Conservation (phyloP, 2,888 invertebrate species). For the Smittia aterrima region DNA sequence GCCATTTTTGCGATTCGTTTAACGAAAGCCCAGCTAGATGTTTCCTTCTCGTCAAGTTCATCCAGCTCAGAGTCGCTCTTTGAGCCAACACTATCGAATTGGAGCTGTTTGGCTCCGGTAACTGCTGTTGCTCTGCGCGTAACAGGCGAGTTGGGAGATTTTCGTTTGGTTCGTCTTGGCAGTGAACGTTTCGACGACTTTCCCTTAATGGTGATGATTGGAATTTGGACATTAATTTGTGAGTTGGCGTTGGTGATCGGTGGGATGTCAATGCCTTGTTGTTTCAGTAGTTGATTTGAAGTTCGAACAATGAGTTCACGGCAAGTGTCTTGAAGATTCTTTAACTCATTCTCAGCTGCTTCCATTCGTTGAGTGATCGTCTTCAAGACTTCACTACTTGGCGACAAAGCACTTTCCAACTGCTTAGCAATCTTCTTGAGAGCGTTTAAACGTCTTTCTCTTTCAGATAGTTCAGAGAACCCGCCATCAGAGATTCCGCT, state of each 20-base stretch:
- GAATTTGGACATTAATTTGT: conserved; percentile 41
- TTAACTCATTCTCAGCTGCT: conserved; percentile 66
- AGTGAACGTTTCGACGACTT: conserved; percentile 31
- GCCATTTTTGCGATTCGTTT: conserved; percentile 69
- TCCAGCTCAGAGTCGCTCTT: conserved; percentile 45
- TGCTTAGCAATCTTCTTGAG: conserved; percentile 66
- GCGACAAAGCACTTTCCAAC: conserved; percentile 63
- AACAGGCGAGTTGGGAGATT: conserved; percentile 11
- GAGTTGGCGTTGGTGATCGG: conserved; percentile 14
- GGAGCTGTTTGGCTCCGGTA: neutral
- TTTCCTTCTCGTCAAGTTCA: conserved; percentile 44
- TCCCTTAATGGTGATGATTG: conserved; percentile 38
- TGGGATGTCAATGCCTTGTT: conserved; percentile 45
- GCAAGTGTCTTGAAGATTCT: conserved; percentile 65
- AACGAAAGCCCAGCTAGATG: conserved; percentile 54
- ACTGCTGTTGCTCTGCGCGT: neutral
- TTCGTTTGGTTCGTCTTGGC: conserved; percentile 30
- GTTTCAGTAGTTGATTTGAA: conserved; percentile 50
- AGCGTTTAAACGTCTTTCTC: conserved; percentile 65
- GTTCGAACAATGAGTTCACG: conserved; percentile 58
- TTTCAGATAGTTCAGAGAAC: conserved; percentile 57
- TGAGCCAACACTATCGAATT: neutral
- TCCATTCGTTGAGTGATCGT: conserved; percentile 57
- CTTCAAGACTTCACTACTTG: conserved; percentile 64
- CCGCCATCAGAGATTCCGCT: conserved; percentile 73